Percentiles rank a stretch among this genome's conserved stretches.
Conservation (phyloP, 1,140 invertebrate genomes). For the Sarcophaga peregrina region DNA sequence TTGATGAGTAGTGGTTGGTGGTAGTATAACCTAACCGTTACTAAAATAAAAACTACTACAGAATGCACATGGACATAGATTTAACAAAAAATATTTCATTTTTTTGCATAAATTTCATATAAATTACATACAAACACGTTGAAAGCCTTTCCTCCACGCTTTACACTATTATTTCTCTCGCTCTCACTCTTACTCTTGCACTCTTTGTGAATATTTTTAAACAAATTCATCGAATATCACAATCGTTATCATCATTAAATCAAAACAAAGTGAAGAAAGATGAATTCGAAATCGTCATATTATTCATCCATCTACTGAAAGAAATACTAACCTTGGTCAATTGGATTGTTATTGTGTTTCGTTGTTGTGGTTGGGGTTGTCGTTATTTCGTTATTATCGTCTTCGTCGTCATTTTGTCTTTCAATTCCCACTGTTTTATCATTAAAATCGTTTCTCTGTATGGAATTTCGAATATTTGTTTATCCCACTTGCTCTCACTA, state of each 20-base stretch:
- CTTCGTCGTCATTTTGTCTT: not conserved
- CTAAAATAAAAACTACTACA: not conserved
- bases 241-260: not conserved
- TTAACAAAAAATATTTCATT: constrained; percentile 13
- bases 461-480: too few species aligned
- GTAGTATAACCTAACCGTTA: not conserved
- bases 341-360: not conserved
- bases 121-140: not conserved
- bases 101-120: constrained; percentile 36
- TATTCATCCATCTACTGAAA: not conserved
- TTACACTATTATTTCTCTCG: not conserved
- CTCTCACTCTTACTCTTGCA: not conserved
- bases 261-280: not conserved
- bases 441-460: too few species aligned
- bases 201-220: too few species aligned
- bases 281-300: not conserved
- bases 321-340: constrained; percentile 13
- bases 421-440: not conserved
- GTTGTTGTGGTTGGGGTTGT: not conserved
- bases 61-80: not conserved
- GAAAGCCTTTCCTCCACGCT: not conserved
- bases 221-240: constrained; percentile 13
- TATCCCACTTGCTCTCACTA: too few species aligned
- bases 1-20: not conserved
- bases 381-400: not conserved